These are phyloP conservation scores for Bombylius discolor DNA, from an alignment of 2,888 invertebrate genomes.

Conservation along the genomic window DNA sequence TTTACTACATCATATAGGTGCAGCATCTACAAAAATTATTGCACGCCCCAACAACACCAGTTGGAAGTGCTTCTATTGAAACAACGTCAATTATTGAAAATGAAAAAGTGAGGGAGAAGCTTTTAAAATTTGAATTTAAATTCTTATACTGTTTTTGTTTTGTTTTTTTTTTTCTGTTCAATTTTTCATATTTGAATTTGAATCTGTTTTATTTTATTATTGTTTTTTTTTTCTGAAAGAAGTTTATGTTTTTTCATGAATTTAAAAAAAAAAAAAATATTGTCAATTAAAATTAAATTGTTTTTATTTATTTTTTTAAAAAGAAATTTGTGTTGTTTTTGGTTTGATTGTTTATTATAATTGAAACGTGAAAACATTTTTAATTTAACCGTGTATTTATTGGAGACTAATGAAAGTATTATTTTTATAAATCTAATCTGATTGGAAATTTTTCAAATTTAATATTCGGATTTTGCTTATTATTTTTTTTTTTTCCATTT, in stretches of 20 bases:
- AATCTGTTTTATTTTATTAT: neutral
- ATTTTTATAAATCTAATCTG: too few species aligned
- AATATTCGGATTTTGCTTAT: neutral
- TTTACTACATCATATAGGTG: constrained; percentile 41
- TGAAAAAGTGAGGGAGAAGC: constrained; percentile 3
- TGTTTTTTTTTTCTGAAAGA: neutral
- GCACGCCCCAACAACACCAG: constrained; percentile 45
- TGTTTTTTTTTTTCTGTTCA: neutral
- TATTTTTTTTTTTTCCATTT: neutral
- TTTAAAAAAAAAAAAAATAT: neutral
- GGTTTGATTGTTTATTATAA: too few species aligned
- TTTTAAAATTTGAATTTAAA: neutral
- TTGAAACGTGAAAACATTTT: too few species aligned
- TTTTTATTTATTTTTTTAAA: too few species aligned
- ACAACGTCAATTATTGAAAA: constrained; percentile 18
- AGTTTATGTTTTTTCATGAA: too few species aligned
- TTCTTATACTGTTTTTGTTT: neutral
- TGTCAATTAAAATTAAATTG: neutral
- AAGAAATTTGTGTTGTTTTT: too few species aligned
- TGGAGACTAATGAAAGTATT: neutral
- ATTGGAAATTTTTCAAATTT: too few species aligned
- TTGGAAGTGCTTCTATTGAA: constrained; percentile 36
- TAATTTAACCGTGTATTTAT: too few species aligned
- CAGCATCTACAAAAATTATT: constrained; percentile 68
- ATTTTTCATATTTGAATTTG: neutral